Conservation (phyloP, 2,113 vertebrate genomes). For the Sciurus niger region DNA sequence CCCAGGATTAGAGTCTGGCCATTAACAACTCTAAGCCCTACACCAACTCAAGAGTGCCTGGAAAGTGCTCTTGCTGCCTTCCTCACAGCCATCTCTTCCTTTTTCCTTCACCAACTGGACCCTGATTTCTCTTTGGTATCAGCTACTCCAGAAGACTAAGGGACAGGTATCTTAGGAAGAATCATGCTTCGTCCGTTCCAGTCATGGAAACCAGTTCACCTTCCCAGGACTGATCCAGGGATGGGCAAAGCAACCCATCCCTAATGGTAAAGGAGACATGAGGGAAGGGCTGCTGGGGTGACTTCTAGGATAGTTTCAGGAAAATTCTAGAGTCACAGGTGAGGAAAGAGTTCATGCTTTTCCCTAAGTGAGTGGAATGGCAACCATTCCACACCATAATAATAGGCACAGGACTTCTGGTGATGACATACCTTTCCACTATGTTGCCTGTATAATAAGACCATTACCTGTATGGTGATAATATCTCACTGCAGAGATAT, state of each 20-base stretch:
- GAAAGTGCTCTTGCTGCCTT: neutral
- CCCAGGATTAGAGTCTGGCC: neutral
- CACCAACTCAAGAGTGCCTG: neutral
- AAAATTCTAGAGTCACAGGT: neutral
- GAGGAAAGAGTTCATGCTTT: neutral
- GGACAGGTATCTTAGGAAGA: neutral
- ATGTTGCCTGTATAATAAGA: neutral
- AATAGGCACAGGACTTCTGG: neutral
- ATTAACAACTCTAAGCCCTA: neutral
- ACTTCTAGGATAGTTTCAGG: neutral
- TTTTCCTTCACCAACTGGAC: neutral
- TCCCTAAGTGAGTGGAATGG: neutral
- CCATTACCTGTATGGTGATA: neutral
- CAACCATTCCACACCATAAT: rapidly evolving
- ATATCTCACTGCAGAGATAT: neutral
- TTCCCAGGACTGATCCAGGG: neutral
- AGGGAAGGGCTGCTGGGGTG: neutral
- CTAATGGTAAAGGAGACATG: neutral
- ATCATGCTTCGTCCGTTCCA: neutral
- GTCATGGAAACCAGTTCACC: neutral
- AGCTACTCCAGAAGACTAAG: neutral
- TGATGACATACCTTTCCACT: neutral
- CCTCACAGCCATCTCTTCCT: neutral
- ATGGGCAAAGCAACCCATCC: neutral
- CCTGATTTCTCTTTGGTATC: neutral